Conservation (phyloP, 2,888 invertebrate genomes). For the Heliconius hortense region DNA sequence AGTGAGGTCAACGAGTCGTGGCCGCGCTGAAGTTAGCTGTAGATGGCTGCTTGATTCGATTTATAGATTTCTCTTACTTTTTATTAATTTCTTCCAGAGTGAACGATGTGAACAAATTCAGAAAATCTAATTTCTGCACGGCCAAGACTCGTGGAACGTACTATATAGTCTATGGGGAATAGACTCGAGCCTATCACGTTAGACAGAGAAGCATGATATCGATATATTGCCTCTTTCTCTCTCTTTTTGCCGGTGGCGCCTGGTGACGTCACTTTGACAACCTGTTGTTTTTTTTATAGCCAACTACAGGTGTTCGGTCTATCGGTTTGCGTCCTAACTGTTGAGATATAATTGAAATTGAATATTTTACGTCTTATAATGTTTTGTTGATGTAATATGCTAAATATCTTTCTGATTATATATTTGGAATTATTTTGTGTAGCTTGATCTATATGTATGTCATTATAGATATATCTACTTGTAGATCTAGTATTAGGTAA, state of each 20-base stretch:
- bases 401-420: not conserved
- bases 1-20: not conserved
- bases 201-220: conserved; percentile 38
- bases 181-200: conserved; percentile 9
- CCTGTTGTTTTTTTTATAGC: conserved; percentile 42
- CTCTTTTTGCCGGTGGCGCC: conserved; percentile 46
- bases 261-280: conserved; percentile 58
- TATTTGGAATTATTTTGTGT: not conserved
- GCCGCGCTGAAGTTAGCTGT: not conserved
- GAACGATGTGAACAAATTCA: too few species aligned
- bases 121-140: not conserved
- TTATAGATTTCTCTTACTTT: too few species aligned
- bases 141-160: not conserved
- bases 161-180: conserved; percentile 45
- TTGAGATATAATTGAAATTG: conserved; percentile 6
- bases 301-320: conserved; percentile 17
- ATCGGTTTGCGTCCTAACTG: not conserved
- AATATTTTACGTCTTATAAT: not conserved
- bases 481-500: not conserved
- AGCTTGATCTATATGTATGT: not conserved
- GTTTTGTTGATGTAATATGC: not conserved
- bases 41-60: not conserved
- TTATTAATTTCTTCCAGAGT: too few species aligned
- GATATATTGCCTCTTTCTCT: conserved; percentile 58
- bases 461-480: not conserved